These are phyloP conservation scores for Columba guinea DNA, from an alignment of 2,797 vertebrate genomes.

Conservation along the genomic window DNA sequence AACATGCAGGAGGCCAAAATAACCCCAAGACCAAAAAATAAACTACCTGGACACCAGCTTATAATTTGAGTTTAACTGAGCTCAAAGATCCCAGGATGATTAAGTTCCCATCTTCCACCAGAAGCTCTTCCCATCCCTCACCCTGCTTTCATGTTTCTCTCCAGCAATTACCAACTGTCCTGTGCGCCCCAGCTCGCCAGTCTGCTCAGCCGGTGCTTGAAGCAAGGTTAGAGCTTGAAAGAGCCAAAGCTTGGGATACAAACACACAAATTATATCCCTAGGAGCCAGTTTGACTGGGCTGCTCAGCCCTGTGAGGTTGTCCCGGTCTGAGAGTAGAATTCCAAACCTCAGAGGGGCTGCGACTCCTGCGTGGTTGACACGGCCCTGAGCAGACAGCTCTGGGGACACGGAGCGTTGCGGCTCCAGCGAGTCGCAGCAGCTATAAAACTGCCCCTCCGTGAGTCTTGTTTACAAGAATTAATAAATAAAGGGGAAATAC, in stretches of 20 bases:
- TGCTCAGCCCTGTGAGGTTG: neutral
- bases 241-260: neutral
- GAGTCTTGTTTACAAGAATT: neutral
- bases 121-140: neutral
- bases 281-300: neutral
- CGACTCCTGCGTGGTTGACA: accelerated
- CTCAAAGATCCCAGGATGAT: neutral
- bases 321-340: neutral
- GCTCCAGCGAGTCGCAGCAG: neutral
- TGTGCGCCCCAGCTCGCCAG: neutral
- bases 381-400: accelerated
- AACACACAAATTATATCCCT: neutral
- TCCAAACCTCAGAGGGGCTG: neutral
- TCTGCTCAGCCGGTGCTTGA: neutral
- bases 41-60: constrained; percentile 32
- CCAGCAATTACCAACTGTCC: neutral
- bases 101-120: neutral
- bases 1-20: constrained; percentile 35
- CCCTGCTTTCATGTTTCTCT: neutral
- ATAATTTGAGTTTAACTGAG: constrained; percentile 48
- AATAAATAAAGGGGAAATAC: neutral
- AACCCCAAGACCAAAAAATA: constrained; percentile 51
- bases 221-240: neutral
- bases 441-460: accelerated
- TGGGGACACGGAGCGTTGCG: accelerated